A percentile compares a stretch with the other conserved stretches of the same genome.
These are phyloP conservation scores for Panonychus citri DNA, from an alignment of 1,140 invertebrate species.

Conservation along the genomic window DNA sequence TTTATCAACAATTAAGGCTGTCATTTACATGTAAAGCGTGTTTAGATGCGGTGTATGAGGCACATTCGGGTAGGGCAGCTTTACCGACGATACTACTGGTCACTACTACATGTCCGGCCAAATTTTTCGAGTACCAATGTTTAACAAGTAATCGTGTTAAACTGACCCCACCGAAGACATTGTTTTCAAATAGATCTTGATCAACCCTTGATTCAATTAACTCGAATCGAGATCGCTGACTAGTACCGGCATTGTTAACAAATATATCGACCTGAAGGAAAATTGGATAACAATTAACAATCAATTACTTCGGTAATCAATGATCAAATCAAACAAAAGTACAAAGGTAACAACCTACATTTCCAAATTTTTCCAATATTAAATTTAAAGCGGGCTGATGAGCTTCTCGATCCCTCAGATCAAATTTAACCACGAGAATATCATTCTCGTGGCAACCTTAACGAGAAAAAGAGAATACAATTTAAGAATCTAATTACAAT, in stretches of 20 bases:
- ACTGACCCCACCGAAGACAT: constrained; percentile 49
- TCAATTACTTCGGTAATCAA: background rate
- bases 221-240: constrained; percentile 50
- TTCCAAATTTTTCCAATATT: constrained; percentile 43
- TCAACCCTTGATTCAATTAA: constrained; percentile 46
- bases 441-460: background rate
- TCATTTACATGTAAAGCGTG: constrained; percentile 48
- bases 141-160: constrained; percentile 40
- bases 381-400: constrained; percentile 37
- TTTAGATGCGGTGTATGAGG: constrained; percentile 50
- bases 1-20: background rate
- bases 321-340: background rate
- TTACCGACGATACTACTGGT: constrained; percentile 48
- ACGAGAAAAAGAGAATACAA: background rate
- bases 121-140: constrained; percentile 32
- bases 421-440: constrained; percentile 11
- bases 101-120: constrained; percentile 39
- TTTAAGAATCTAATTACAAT: background rate
- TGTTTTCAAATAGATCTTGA: constrained; percentile 49
- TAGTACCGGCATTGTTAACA: constrained; percentile 55
- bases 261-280: constrained; percentile 40
- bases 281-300: background rate
- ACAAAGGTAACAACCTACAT: constrained; percentile 14
- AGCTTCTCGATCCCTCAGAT: constrained; percentile 26
- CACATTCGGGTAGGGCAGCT: constrained; percentile 40